Base-by-base conservation (phyloP, 2,888 invertebrate species). In the Peribatodes rhomboidaria region DNA sequence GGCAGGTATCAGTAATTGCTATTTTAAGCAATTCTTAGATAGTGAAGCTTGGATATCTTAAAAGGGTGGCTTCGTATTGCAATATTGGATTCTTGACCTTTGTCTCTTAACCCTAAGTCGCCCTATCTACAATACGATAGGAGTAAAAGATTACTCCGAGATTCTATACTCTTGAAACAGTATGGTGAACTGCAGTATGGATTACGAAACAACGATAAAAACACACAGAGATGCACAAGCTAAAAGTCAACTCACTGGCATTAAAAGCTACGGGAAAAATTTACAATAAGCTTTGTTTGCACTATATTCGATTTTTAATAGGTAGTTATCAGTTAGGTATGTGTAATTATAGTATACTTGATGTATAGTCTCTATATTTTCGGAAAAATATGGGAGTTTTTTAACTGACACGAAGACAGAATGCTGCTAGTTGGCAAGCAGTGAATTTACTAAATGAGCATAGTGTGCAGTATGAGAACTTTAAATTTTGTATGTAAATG, bases 401-500 rank as follows among this genome's bases (percentile, higher is more conserved):
- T n/a, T n/a, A n/a, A n/a, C n/a, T n/a, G n/a, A n/a, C n/a, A n/a
- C n/a, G n/a, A n/a, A n/a, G n/a, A n/a, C n/a, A n/a, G n/a, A n/a
- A n/a, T n/a, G n/a, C n/a, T n/a, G n/a, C n/a, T n/a, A n/a, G n/a
- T n/a, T n/a, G n/a, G n/a, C n/a, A n/a, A 4, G 6, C 27, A 27
- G 27, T 6, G 27, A 27, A 11, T 35, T 1, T 16, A 9, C 1
- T 9, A 9, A 41, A 33, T 42, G 14, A n/a, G 1, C 3, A 27
- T 27, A 27, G 18, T 13, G 13, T 49, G 16, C 49, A 61, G 49
- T 61, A 55, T 49, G 47, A 27, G 22, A 41, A 47, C 47, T 39
- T n/a, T 33, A 49, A 70, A 41, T 33, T 54, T 63, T 53, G 16
- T 58, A 63, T 81, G 78, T 81, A 82, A 79, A 79, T 79, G 67